Evolutionary conservation across 2,797 vertebrate genomes (phyloP), one percentile per base, ranked within the genome.

Genomic region (Phrynocephalus forsythii): DNA sequence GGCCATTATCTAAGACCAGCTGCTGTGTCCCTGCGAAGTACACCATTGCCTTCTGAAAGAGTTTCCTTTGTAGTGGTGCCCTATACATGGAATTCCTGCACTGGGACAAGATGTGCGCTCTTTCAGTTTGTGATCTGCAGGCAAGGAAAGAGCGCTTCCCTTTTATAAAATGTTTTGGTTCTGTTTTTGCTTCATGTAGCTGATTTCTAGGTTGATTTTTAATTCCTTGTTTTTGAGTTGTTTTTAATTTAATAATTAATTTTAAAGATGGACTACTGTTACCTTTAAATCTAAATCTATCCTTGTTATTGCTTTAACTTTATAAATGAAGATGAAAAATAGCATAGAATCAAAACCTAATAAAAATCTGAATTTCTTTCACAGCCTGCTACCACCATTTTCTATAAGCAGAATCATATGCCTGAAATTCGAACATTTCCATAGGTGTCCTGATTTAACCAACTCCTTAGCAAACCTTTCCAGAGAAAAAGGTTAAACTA

Each of bases 401-500:
- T 79, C 60, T 0, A 0, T 5, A 72, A 1, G 1, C 48, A 48
- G 1, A 89, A 82, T 2, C 68, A 81, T 26, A 22, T 52, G 50
- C 52, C 33, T 85, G 66, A 52, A 78, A 30, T 30, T 44, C 38
- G 48, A 0, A 3, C 67, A 20, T 22, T 63, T 50, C 38, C 1
- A 0, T 15, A 38, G 3, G 28, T 38, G 48, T 76, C 30, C 28
- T 68, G 8, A 3, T 6, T 6, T 9, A 30, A 86, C 30, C 60
- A n/a, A 56, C 48, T 24, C 69, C 76, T 90, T 83, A 73, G 1
- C 33, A 87, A 88, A 66, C 84, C 86, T 56, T 85, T 69, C 48
- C 88, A 48, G 0, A 0, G 88, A 87, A 50, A 50, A n/a, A 24
- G 38, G 18, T 22, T 7, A 20, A 86, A 80, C 84, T 26, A 71